A percentile compares a stretch with the other conserved stretches of the same genome.
These are phyloP conservation scores for Cryptosula pallasiana DNA, from an alignment of 2,888 invertebrate species.

Conservation along the genomic window DNA sequence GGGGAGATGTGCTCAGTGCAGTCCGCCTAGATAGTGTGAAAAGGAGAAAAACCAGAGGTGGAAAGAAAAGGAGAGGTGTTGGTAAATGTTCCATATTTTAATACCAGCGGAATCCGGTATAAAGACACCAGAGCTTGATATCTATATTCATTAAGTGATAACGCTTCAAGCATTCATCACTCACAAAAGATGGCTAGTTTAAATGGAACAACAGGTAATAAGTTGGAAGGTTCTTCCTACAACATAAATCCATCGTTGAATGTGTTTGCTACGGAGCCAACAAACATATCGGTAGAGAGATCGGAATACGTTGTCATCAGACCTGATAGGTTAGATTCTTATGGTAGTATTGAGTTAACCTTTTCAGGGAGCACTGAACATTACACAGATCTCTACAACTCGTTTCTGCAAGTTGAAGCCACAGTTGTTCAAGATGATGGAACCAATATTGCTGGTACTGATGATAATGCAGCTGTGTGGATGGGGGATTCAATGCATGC, in stretches of 20 bases:
- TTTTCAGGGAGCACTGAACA: not conserved
- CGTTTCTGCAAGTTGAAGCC: not conserved
- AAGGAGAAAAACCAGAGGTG: not conserved
- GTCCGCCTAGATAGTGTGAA: not conserved
- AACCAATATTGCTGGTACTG: too few relatives aligned
- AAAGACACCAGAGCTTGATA: too few relatives aligned
- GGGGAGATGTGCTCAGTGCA: not conserved
- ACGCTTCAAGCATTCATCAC: too few relatives aligned
- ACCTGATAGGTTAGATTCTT: not conserved
- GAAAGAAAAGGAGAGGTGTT: not conserved
- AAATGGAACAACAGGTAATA: too few relatives aligned
- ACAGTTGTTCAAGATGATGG: not conserved
- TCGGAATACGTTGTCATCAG: not conserved
- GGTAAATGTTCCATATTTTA: not conserved
- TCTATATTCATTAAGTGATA: too few relatives aligned
- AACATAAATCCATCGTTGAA: not conserved
- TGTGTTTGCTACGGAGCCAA: not conserved
- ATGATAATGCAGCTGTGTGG: too few relatives aligned
- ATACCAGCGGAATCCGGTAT: not conserved
- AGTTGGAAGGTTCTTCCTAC: not conserved
- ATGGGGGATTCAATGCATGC: too few relatives aligned
- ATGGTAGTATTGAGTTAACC: not conserved
- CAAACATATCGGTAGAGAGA: not conserved
- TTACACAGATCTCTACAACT: too few relatives aligned
- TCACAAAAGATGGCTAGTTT: too few relatives aligned